Evolutionary conservation across 2,113 vertebrate genomes (phyloP).

Genomic region (Jacana jacana): DNA sequence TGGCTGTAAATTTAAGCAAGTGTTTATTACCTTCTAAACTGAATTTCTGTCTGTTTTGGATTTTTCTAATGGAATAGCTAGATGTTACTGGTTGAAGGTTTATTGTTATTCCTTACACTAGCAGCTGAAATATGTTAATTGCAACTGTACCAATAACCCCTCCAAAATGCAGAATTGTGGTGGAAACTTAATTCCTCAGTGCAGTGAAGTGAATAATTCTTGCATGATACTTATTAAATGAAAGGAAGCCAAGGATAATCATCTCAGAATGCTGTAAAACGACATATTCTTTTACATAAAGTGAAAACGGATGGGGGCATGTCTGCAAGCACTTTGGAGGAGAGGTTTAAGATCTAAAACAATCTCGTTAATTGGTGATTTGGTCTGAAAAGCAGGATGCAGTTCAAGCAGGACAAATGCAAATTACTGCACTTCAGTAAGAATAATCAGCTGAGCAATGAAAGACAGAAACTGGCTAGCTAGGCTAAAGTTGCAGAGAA

Average conservation of each 20-base stretch:
- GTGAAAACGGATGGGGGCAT: not conserved
- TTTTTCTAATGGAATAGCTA: not conserved
- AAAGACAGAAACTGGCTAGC: not conserved
- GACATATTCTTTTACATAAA: not conserved
- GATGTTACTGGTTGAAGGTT: not conserved
- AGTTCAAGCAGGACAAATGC: constrained; percentile 14
- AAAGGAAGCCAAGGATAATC: not conserved
- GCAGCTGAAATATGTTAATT: not conserved
- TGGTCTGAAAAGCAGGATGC: constrained; percentile 17
- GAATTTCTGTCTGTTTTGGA: not conserved
- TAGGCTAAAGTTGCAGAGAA: not conserved
- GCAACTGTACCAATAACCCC: not conserved
- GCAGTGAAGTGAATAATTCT: not conserved
- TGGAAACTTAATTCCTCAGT: not conserved
- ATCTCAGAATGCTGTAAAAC: not conserved
- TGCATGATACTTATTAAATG: not conserved
- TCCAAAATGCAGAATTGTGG: not conserved
- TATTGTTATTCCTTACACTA: not conserved
- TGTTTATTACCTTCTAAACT: not conserved
- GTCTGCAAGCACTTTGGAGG: not conserved
- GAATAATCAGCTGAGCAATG: constrained; percentile 7
- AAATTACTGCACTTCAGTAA: constrained; percentile 3
- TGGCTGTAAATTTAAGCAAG: not conserved
- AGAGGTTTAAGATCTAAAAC: not conserved
- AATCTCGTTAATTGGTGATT: not conserved